Percentiles rank a stretch among this genome's conserved stretches.
Conservation (phyloP, 1,140 invertebrate genomes). For the Macrobrachium nipponense region DNA sequence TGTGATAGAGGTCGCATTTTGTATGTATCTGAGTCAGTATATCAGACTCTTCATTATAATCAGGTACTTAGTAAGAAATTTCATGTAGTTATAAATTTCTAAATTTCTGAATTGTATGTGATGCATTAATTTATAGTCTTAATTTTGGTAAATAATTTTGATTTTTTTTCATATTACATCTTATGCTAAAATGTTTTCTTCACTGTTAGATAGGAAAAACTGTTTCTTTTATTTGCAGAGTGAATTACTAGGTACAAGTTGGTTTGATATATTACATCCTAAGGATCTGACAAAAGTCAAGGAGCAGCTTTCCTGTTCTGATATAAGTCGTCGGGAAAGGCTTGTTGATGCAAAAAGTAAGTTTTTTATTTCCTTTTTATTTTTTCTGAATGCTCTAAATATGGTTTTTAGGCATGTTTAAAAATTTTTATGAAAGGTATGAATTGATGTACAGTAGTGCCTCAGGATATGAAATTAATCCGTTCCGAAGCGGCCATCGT, state of each 20-base stretch:
- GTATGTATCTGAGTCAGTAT: constrained; percentile 92
- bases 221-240: constrained; percentile 73
- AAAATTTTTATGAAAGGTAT: too few relatives aligned
- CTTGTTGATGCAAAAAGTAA: constrained; percentile 94
- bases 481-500: too few relatives aligned
- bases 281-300: constrained; percentile 96
- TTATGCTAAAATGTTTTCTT: not conserved
- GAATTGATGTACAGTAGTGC: too few relatives aligned
- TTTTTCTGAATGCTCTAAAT: not conserved
- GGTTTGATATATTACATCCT: constrained; percentile 95
- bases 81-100: not conserved
- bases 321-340: constrained; percentile 84
- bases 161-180: too few relatives aligned
- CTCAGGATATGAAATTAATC: too few relatives aligned
- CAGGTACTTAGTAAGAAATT: constrained; percentile 74
- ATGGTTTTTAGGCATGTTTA: too few relatives aligned
- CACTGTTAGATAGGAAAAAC: not conserved
- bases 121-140: not conserved
- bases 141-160: not conserved
- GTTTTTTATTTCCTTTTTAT: constrained; percentile 66
- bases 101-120: not conserved
- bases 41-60: constrained; percentile 84
- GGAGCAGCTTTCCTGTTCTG: constrained; percentile 91
- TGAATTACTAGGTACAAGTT: constrained; percentile 90
- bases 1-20: constrained; percentile 91